A percentile compares a stretch with the other conserved stretches of the same genome.
Evolutionary conservation across 1,140 invertebrate genomes (phyloP).

Genomic region (Leucophenga varia): DNA sequence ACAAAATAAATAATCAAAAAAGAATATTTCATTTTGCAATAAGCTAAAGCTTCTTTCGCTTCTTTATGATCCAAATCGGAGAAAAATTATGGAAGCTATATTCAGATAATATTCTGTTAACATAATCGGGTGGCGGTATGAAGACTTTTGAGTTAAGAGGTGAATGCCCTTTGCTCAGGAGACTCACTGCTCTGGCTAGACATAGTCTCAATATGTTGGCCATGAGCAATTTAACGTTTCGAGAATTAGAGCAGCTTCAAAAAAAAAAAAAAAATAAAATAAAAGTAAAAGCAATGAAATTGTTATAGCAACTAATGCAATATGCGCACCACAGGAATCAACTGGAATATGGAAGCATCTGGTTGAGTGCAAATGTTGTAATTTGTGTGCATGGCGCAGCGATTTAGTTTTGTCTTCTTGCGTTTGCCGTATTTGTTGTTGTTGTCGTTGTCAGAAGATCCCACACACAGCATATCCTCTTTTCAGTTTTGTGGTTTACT

Average conservation of each 20-base stretch:
- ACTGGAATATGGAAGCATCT: neutral
- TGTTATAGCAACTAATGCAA: constrained; percentile 41
- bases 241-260: constrained; percentile 3
- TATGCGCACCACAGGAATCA: constrained; percentile 24
- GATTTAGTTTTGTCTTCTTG: no score
- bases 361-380: no score
- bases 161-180: no score
- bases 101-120: no score
- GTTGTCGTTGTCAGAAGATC: constrained; percentile 12
- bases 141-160: no score
- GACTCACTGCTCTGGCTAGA: no score
- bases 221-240: constrained; percentile 22
- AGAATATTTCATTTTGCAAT: neutral
- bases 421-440: constrained; percentile 7
- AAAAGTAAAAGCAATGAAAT: no score
- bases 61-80: no score
- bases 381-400: no score
- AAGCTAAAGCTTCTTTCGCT: neutral
- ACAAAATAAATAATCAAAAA: no score
- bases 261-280: constrained; percentile 17
- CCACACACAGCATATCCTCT: constrained; percentile 12
- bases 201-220: constrained; percentile 8
- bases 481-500: constrained; percentile 17
- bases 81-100: no score
- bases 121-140: no score